Evolutionary conservation across 2,113 vertebrate genomes (phyloP).

Genomic region (Hippocampus zosterae): DNA sequence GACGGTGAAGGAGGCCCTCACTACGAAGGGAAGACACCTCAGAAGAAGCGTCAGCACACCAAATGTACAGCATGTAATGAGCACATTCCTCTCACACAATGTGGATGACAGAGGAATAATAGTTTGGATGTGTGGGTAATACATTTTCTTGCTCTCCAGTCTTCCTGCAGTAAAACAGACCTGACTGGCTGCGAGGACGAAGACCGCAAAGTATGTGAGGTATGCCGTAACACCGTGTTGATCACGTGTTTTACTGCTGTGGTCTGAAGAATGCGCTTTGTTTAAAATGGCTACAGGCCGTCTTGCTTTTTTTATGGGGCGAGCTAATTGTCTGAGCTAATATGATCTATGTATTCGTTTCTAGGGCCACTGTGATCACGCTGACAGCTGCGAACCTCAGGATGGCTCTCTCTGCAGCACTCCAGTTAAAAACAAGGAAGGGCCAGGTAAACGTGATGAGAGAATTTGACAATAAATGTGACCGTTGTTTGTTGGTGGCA

Average conservation of each 20-base stretch:
- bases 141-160: constrained; percentile 59
- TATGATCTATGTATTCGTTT: constrained; percentile 7
- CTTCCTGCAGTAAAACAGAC: constrained; percentile 84
- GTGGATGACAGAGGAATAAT: neutral
- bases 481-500: neutral
- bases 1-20: constrained; percentile 87
- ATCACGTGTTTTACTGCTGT: neutral
- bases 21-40: constrained; percentile 85
- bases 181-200: constrained; percentile 85
- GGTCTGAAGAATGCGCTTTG: neutral
- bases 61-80: constrained; percentile 87
- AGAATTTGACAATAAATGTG: neutral
- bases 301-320: neutral
- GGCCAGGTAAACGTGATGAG: constrained; percentile 53
- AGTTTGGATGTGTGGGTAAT: neutral
- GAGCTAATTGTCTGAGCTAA: neutral
- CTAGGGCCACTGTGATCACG: constrained; percentile 82
- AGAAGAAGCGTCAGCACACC: constrained; percentile 91
- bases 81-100: constrained; percentile 11
- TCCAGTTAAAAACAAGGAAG: constrained; percentile 82
- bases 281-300: neutral
- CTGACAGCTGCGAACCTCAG: constrained; percentile 78
- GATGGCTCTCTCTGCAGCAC: constrained; percentile 81
- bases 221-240: neutral
- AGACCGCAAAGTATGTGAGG: constrained; percentile 66